Evolutionary conservation across 2,113 vertebrate genomes (phyloP).

Genomic region (Willisornis vidua): DNA sequence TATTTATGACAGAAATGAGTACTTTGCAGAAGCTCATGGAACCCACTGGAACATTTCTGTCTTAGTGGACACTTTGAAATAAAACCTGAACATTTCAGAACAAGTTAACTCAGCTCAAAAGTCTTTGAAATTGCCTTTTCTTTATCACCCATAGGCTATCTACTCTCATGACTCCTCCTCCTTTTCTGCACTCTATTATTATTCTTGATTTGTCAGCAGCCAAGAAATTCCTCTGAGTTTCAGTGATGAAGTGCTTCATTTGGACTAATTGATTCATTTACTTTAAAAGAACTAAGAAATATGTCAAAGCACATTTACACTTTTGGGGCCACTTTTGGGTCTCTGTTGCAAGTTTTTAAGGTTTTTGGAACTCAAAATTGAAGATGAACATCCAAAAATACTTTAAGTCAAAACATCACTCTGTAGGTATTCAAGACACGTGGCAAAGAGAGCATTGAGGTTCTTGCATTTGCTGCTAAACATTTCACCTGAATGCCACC

Average conservation of each 20-base stretch:
- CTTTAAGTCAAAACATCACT: background rate
- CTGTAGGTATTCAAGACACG: background rate
- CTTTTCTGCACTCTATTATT: background rate
- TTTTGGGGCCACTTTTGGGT: background rate
- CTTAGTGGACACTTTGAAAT: background rate
- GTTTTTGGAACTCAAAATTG: background rate
- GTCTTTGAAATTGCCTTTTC: background rate
- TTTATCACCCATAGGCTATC: background rate
- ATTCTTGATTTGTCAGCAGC: background rate
- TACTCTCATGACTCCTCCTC: background rate
- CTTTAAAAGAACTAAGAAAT: constrained; percentile 5
- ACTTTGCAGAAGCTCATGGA: background rate
- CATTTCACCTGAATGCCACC: background rate
- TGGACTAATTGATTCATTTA: constrained; percentile 34
- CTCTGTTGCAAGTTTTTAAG: background rate
- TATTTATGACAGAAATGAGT: background rate
- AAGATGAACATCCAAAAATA: background rate
- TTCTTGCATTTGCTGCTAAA: background rate
- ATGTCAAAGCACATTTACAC: constrained; percentile 7
- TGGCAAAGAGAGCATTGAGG: background rate
- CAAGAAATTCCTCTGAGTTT: constrained; percentile 15
- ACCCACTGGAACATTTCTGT: background rate
- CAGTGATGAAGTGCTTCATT: constrained; percentile 37
- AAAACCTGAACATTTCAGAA: background rate
- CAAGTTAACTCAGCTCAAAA: background rate